A percentile compares a stretch with the other conserved stretches of the same genome.
Evolutionary conservation across 53 echinoderm and acorn worm genomes (phyloP).

Genomic region (Temnopleurus reevesii): DNA sequence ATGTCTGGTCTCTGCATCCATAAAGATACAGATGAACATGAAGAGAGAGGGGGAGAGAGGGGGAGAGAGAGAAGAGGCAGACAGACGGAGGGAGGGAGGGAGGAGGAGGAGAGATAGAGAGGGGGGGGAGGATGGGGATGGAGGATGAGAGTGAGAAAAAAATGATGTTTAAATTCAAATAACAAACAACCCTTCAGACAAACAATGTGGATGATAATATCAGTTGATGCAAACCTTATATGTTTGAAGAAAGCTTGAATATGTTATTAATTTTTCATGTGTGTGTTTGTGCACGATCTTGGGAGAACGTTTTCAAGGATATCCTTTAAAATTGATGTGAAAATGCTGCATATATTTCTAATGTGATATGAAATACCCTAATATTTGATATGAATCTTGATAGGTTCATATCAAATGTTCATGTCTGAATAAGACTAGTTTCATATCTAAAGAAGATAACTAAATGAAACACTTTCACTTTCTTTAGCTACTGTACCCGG

Average conservation of each 20-base stretch:
- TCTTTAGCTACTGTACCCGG: too few relatives aligned
- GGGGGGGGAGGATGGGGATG: not conserved
- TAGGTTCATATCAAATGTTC: not conserved
- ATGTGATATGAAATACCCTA: not conserved
- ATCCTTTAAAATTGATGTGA: not conserved
- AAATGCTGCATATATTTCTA: not conserved
- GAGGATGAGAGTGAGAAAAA: not conserved
- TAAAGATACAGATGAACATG: not conserved
- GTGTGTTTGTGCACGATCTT: too few relatives aligned
- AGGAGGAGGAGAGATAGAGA: not conserved
- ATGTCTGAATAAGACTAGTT: not conserved
- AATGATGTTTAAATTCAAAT: not conserved
- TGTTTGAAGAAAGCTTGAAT: not conserved
- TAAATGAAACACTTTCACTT: too few relatives aligned
- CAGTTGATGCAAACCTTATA: not conserved
- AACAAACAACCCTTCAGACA: not conserved
- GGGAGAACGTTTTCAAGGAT: too few relatives aligned
- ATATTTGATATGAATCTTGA: not conserved
- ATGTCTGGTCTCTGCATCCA: constrained; percentile 20
- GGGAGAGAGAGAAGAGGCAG: not conserved
- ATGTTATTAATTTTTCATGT: not conserved
- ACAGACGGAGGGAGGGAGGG: not conserved
- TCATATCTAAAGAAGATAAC: too few relatives aligned
- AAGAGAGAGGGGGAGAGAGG: not conserved
- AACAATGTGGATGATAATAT: constrained; percentile 6